Conservation (phyloP, 2,797 vertebrate genomes). For the Hippocampus kuda region DNA sequence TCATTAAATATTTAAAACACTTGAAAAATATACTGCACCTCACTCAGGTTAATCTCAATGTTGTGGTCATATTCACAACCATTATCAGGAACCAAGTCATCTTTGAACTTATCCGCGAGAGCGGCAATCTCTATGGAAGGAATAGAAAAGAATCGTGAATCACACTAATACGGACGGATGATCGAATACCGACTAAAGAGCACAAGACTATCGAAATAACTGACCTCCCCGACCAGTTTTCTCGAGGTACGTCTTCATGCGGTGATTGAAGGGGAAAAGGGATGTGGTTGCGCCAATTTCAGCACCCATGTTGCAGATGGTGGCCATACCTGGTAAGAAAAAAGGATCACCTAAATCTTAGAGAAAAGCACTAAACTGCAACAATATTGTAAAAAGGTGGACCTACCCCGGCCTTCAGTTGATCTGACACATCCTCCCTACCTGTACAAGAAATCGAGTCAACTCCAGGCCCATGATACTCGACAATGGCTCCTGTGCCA, state of each 20-base stretch:
- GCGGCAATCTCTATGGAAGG: constrained; percentile 69
- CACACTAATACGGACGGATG: not conserved
- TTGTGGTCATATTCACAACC: constrained; percentile 86
- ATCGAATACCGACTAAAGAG: not conserved
- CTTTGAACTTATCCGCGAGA: constrained; percentile 73
- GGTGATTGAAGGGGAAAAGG: constrained; percentile 85
- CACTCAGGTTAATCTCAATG: constrained; percentile 85
- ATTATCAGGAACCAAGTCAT: constrained; percentile 79
- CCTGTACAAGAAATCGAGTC: constrained; percentile 95
- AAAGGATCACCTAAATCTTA: not conserved
- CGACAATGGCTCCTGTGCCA: constrained; percentile 89
- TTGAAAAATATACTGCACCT: constrained; percentile 58
- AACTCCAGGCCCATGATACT: constrained; percentile 91
- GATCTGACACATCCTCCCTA: constrained; percentile 10
- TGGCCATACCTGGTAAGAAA: constrained; percentile 81
- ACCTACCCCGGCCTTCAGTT: not conserved
- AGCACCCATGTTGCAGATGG: constrained; percentile 97
- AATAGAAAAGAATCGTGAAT: too few relatives aligned
- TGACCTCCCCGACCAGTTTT: constrained; percentile 84
- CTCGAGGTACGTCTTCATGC: constrained; percentile 85
- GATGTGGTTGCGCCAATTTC: constrained; percentile 95
- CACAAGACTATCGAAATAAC: constrained; percentile 14
- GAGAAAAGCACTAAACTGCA: not conserved
- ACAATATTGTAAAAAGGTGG: not conserved
- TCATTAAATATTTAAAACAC: not conserved